Evolutionary conservation across 2,888 invertebrate species (phyloP).

Genomic region (Arenicola marina): DNA sequence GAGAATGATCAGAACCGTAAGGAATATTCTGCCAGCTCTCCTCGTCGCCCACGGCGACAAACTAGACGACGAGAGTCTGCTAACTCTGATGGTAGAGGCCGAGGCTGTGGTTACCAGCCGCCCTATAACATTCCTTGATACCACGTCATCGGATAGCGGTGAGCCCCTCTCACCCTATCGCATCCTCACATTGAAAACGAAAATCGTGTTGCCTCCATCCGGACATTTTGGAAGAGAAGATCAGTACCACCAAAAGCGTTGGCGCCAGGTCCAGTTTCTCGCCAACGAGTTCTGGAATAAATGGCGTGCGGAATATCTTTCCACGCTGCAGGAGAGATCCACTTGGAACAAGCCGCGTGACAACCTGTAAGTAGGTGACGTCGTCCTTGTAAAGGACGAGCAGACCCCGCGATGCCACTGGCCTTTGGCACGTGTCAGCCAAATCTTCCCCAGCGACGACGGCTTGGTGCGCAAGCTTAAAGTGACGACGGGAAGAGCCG

Average conservation of each 20-base stretch:
- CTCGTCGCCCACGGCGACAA: background rate
- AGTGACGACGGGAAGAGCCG: no score
- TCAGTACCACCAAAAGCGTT: slow-evolving; percentile 28
- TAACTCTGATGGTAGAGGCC: background rate
- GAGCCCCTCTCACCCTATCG: slow-evolving; percentile 25
- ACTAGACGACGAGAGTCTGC: background rate
- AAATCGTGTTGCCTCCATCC: slow-evolving; percentile 25
- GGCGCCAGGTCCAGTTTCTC: slow-evolving; percentile 32
- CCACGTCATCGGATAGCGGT: background rate
- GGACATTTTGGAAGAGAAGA: slow-evolving; percentile 30
- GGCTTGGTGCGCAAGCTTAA: no score
- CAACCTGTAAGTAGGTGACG: slow-evolving; percentile 5
- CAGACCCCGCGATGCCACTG: no score
- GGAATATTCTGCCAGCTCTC: background rate
- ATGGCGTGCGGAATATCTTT: slow-evolving; percentile 33
- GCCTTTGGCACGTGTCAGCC: no score
- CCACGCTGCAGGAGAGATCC: slow-evolving; percentile 19
- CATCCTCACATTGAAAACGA: slow-evolving; percentile 19
- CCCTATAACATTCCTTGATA: background rate
- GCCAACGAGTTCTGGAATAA: slow-evolving; percentile 36
- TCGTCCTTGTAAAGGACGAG: slow-evolving; percentile 6
- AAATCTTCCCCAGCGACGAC: no score
- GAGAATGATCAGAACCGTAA: background rate
- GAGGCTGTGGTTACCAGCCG: background rate
- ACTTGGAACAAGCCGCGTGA: slow-evolving; percentile 22